These are phyloP conservation scores for Fratercula arctica DNA, from an alignment of 2,797 vertebrate genomes.

Conservation along the genomic window DNA sequence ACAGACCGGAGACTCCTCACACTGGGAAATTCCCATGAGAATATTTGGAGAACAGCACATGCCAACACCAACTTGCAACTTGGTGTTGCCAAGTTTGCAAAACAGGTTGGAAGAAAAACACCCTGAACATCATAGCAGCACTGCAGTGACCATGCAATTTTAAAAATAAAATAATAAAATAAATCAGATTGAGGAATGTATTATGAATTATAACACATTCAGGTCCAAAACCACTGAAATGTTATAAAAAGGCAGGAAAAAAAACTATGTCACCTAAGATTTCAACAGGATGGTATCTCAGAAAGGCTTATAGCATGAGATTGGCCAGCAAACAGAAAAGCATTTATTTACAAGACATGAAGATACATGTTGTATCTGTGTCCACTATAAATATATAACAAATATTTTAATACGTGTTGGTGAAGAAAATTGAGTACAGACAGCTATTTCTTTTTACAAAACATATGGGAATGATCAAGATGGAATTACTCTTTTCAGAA, in stretches of 20 bases:
- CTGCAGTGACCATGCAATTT: not conserved
- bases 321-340: not conserved
- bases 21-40: not conserved
- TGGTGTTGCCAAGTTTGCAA: not conserved
- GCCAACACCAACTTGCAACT: not conserved
- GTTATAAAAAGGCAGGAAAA: not conserved
- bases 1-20: not conserved
- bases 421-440: not conserved
- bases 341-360: not conserved
- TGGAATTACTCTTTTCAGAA: not conserved
- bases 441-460: not conserved
- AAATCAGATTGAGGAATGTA: not conserved
- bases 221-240: not conserved
- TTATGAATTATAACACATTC: not conserved
- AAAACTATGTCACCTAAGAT: not conserved
- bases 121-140: not conserved
- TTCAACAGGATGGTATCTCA: not conserved
- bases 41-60: not conserved
- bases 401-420: not conserved
- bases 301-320: not conserved
- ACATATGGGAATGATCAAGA: conserved; percentile 7
- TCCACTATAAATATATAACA: not conserved
- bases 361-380: not conserved
- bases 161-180: not conserved
- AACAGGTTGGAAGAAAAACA: not conserved